Percentiles rank a stretch among this genome's conserved stretches.
Conservation (phyloP, 2,888 invertebrate genomes). For the Caenorhabditis sp. region DNA sequence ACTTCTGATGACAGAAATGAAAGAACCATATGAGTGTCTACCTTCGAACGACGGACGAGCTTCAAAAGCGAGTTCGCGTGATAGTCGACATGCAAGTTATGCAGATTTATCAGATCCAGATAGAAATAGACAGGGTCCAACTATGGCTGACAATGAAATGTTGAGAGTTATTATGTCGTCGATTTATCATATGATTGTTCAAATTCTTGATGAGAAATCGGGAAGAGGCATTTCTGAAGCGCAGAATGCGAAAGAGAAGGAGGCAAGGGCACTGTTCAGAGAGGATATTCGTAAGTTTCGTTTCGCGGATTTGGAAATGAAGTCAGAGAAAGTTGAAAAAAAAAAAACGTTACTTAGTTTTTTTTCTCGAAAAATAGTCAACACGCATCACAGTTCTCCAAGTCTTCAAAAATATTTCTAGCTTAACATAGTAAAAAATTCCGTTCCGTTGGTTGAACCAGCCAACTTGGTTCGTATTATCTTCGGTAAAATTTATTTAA, state of each 20-base stretch:
- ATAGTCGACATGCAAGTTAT: conserved; percentile 59
- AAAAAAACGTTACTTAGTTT: too few relatives aligned
- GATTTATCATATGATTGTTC: conserved; percentile 87
- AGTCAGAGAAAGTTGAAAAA: background rate
- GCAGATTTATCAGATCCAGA: conserved; percentile 61
- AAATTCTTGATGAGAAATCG: conserved; percentile 30
- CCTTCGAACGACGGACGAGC: conserved; percentile 39
- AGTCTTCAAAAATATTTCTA: too few relatives aligned
- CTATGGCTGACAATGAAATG: conserved; percentile 87
- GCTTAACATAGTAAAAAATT: too few relatives aligned
- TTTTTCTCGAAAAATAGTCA: too few relatives aligned
- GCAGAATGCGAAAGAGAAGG: conserved; percentile 14
- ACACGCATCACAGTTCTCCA: too few relatives aligned
- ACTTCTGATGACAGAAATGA: conserved; percentile 91
- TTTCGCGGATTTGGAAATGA: background rate
- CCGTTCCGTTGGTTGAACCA: too few relatives aligned
- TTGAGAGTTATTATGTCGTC: conserved; percentile 90
- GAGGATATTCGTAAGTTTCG: conserved; percentile 22
- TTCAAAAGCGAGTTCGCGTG: conserved; percentile 56
- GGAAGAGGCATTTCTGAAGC: conserved; percentile 18
- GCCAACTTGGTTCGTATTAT: too few relatives aligned
- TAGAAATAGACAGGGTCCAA: conserved; percentile 73
- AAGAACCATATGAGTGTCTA: conserved; percentile 75
- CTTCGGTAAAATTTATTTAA: too few relatives aligned
- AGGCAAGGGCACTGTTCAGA: conserved; percentile 14